A percentile compares a stretch with the other conserved stretches of the same genome.
phyloP scores from a whole-genome alignment of 1,140 invertebrate species.

The Maniola jurtina region DNA sequence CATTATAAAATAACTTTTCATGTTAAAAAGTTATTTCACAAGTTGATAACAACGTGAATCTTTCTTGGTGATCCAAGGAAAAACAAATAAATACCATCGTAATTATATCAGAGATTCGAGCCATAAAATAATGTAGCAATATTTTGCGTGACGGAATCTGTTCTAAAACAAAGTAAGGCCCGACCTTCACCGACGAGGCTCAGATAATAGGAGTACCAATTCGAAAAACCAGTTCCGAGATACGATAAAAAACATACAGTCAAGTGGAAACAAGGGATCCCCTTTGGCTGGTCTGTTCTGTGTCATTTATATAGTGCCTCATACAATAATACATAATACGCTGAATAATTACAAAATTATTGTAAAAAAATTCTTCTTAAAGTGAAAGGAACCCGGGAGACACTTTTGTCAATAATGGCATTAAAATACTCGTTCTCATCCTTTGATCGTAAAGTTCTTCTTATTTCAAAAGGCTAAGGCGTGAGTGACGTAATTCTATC shows the following conservation, averaged over 20 bases:
- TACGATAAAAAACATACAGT: slow-evolving; percentile 55
- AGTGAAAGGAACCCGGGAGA: slow-evolving; percentile 11
- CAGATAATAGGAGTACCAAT: slow-evolving; percentile 73
- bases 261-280: slow-evolving; percentile 54
- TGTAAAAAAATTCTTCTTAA: slow-evolving; percentile 9
- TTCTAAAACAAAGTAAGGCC: slow-evolving; percentile 63
- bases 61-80: background rate
- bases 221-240: slow-evolving; percentile 65
- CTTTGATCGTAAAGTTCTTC: background rate
- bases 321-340: background rate
- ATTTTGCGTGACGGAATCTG: slow-evolving; percentile 75
- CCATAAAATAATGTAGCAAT: slow-evolving; percentile 40
- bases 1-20: too few species aligned
- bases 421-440: background rate
- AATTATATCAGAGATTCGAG: slow-evolving; percentile 3
- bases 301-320: slow-evolving; percentile 20
- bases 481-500: too few species aligned
- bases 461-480: background rate
- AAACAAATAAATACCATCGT: slow-evolving; percentile 4
- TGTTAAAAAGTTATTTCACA: too few species aligned
- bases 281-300: slow-evolving; percentile 49
- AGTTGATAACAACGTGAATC: too few species aligned
- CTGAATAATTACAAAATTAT: slow-evolving; percentile 14
- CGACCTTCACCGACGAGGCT: slow-evolving; percentile 65
- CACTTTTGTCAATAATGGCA: background rate